phyloP scores from a whole-genome alignment of 1,140 invertebrate genomes.

The Drosophila pallidifrons region DNA sequence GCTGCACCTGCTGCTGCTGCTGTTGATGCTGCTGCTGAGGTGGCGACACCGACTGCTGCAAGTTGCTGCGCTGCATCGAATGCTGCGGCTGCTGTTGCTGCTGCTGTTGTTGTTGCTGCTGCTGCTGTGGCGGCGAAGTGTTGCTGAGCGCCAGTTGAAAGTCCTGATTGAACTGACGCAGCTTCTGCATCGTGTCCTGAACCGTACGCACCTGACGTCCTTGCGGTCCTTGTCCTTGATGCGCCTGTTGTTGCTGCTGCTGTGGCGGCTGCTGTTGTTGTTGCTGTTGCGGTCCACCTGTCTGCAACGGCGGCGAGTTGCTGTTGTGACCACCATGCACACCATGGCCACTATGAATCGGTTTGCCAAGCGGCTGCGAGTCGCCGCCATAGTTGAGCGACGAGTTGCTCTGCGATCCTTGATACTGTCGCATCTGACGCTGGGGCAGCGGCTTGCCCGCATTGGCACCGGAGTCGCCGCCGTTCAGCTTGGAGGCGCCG shows the following conservation, averaged over 20 bases:
- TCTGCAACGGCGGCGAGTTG: slow-evolving; percentile 75
- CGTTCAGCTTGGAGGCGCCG: slow-evolving; percentile 77
- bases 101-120: slow-evolving; percentile 44
- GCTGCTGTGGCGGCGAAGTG: slow-evolving; percentile 64
- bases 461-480: slow-evolving; percentile 66
- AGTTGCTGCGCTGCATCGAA: slow-evolving; percentile 70
- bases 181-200: slow-evolving; percentile 77
- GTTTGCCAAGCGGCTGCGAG: slow-evolving; percentile 61
- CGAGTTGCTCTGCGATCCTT: slow-evolving; percentile 72
- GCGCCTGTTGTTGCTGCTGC: slow-evolving; percentile 56
- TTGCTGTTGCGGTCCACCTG: slow-evolving; percentile 49
- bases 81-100: slow-evolving; percentile 50
- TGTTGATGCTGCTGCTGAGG: slow-evolving; percentile 59
- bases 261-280: slow-evolving; percentile 47
- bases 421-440: slow-evolving; percentile 75
- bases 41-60: slow-evolving; percentile 66
- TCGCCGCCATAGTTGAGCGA: slow-evolving; percentile 75
- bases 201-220: slow-evolving; percentile 70
- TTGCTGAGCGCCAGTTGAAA: slow-evolving; percentile 70
- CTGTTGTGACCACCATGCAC: slow-evolving; percentile 67
- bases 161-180: slow-evolving; percentile 80
- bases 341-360: slow-evolving; percentile 60
- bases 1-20: slow-evolving; percentile 68
- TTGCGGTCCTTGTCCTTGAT: slow-evolving; percentile 65
- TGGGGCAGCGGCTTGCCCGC: slow-evolving; percentile 73